Evolutionary conservation across 2,888 invertebrate species (phyloP).

Genomic region (Drosophila nr. fundita): DNA sequence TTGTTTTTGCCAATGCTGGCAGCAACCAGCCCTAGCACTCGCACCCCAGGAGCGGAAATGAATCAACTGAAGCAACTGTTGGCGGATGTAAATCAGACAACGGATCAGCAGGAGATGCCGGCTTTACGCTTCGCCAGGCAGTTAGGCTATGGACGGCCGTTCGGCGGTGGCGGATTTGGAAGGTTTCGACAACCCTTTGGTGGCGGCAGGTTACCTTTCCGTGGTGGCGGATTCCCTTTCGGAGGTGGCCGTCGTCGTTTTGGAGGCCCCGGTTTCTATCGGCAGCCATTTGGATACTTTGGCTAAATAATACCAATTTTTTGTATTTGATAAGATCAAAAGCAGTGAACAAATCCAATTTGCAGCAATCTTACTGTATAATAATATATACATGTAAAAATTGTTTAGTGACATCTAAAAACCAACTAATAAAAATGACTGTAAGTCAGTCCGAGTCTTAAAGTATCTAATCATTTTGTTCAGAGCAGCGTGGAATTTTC

Average conservation of each 20-base stretch:
- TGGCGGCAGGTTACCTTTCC: constrained; percentile 30
- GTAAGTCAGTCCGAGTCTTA: not conserved
- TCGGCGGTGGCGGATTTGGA: constrained; percentile 39
- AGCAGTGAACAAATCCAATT: constrained; percentile 36
- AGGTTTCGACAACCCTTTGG: constrained; percentile 18
- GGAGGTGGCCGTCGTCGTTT: constrained; percentile 12
- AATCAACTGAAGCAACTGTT: constrained; percentile 59
- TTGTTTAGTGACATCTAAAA: constrained; percentile 3
- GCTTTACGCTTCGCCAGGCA: constrained; percentile 67
- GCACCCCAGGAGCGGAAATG: constrained; percentile 56
- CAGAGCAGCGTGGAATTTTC: constrained; percentile 2
- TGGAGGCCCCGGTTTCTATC: constrained; percentile 15
- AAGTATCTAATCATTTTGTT: not conserved
- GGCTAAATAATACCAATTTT: constrained; percentile 33
- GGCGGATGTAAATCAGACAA: constrained; percentile 74
- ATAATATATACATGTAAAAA: constrained; percentile 3
- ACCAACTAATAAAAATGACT: constrained; percentile 42
- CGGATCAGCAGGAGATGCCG: constrained; percentile 65
- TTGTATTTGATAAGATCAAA: constrained; percentile 37
- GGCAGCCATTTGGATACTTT: constrained; percentile 32
- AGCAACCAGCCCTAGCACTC: constrained; percentile 21
- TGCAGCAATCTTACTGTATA: constrained; percentile 43
- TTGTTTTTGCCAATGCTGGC: constrained; percentile 43
- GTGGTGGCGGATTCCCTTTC: constrained; percentile 10
- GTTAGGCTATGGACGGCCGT: constrained; percentile 47